A percentile compares a stretch with the other conserved stretches of the same genome.
Evolutionary conservation across 2,888 invertebrate species (phyloP).

Genomic region (Thumatha senex): DNA sequence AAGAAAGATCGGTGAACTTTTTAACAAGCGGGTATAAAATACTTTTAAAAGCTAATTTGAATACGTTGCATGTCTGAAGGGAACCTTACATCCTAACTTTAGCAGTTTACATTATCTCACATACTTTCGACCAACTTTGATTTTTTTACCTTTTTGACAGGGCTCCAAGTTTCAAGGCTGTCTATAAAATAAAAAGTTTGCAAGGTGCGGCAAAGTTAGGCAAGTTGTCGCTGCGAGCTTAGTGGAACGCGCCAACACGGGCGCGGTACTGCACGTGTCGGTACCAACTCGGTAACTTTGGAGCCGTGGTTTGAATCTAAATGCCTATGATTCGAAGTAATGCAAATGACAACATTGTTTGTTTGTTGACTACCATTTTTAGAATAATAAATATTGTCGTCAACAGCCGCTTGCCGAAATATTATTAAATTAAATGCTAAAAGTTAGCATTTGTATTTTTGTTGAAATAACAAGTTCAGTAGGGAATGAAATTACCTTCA

Average conservation of each 20-base stretch:
- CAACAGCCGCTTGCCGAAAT: background rate
- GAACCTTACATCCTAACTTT: conserved; percentile 43
- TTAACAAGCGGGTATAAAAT: conserved; percentile 13
- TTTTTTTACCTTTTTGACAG: conserved; percentile 43
- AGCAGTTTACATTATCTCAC: conserved; percentile 41
- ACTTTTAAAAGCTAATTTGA: conserved; percentile 36
- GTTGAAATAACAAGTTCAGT: too few relatives aligned
- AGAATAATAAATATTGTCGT: background rate
- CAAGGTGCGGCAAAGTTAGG: conserved; percentile 19
- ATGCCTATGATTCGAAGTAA: conserved; percentile 1
- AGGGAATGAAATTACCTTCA: too few relatives aligned
- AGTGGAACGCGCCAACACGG: conserved; percentile 13
- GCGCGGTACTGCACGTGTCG: conserved; percentile 12
- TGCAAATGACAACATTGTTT: conserved; percentile 34
- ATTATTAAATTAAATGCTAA: background rate
- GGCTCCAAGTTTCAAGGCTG: conserved; percentile 40
- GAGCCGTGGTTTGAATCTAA: conserved; percentile 16
- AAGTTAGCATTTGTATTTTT: too few relatives aligned
- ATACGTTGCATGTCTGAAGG: conserved; percentile 39
- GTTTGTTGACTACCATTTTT: conserved; percentile 16
- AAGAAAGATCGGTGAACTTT: conserved; percentile 3
- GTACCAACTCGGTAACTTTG: conserved; percentile 14
- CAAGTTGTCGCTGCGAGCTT: conserved; percentile 28
- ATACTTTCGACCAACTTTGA: conserved; percentile 41
- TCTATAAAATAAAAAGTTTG: conserved; percentile 44